These are phyloP conservation scores for Sceloporus tristichus DNA, from an alignment of 2,113 vertebrate genomes.

Conservation along the genomic window DNA sequence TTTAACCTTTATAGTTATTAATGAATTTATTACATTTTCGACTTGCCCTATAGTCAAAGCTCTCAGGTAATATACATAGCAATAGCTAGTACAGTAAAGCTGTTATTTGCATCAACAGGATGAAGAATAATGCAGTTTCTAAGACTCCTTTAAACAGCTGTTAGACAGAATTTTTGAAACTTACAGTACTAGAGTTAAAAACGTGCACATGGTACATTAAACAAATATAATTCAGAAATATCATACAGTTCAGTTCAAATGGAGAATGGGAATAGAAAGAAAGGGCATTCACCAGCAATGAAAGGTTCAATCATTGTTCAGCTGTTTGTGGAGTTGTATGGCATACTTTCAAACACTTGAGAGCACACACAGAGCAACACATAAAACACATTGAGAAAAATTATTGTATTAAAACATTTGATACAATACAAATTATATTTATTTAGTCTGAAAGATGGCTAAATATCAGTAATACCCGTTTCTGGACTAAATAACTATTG, in stretches of 20 bases:
- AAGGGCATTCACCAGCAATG: constrained; percentile 37
- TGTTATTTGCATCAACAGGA: constrained; percentile 38
- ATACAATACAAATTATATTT: not conserved
- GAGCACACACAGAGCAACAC: not conserved
- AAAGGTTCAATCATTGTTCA: constrained; percentile 32
- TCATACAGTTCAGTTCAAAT: constrained; percentile 39
- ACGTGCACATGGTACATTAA: constrained; percentile 53
- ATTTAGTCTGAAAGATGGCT: not conserved
- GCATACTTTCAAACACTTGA: not conserved
- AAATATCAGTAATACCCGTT: not conserved
- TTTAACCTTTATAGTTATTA: constrained; percentile 28
- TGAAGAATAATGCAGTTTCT: constrained; percentile 57
- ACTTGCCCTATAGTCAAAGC: not conserved
- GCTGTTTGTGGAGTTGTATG: constrained; percentile 53
- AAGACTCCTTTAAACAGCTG: constrained; percentile 22
- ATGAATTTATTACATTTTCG: not conserved
- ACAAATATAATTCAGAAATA: constrained; percentile 62
- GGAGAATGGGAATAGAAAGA: constrained; percentile 34
- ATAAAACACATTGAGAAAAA: not conserved
- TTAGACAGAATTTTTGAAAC: constrained; percentile 40
- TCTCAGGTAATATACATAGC: not conserved
- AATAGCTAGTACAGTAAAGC: not conserved
- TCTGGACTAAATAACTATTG: not conserved
- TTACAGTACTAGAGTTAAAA: constrained; percentile 43
- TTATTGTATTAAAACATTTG: not conserved